Evolutionary conservation across 2,888 invertebrate genomes (phyloP).

Genomic region (Eumacrocentrus americanus): DNA sequence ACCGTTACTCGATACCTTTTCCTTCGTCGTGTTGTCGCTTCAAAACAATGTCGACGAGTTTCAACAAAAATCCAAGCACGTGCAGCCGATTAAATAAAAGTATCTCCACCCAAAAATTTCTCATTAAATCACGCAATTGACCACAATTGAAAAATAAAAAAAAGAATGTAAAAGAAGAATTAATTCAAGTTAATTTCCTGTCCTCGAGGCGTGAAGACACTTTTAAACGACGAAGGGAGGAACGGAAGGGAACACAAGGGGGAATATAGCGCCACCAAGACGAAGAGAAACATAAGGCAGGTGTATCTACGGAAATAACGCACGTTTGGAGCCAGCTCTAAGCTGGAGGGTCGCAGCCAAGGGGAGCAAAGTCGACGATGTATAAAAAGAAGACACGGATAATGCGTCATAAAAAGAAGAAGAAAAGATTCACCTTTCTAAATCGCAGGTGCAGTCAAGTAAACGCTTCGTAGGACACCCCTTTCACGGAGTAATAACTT

Average conservation of each 20-base stretch:
- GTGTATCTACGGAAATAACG: conserved; percentile 36
- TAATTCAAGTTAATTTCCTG: conserved; percentile 16
- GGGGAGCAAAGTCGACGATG: no score
- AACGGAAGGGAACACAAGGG: conserved; percentile 23
- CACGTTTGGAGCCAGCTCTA: conserved; percentile 28
- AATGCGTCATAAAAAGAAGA: conserved; percentile 1
- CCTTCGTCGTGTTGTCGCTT: no score
- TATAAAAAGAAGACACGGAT: not conserved
- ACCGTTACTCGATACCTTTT: no score
- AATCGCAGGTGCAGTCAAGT: conserved; percentile 1
- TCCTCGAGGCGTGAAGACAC: conserved; percentile 17
- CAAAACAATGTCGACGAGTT: no score
- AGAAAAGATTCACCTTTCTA: conserved; percentile 12
- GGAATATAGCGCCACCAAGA: conserved; percentile 12
- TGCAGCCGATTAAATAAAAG: no score
- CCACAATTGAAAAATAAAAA: not conserved
- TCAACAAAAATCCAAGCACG: no score
- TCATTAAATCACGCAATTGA: not conserved
- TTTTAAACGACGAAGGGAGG: not conserved
- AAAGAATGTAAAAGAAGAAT: not conserved
- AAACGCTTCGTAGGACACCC: conserved; percentile 36
- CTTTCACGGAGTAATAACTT: no score
- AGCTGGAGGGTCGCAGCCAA: conserved; percentile 9
- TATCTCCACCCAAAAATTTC: no score
- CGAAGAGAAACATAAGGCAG: conserved; percentile 14